phyloP scores from a whole-genome alignment of 2,797 vertebrate genomes.

The Smutsia temminckii region DNA sequence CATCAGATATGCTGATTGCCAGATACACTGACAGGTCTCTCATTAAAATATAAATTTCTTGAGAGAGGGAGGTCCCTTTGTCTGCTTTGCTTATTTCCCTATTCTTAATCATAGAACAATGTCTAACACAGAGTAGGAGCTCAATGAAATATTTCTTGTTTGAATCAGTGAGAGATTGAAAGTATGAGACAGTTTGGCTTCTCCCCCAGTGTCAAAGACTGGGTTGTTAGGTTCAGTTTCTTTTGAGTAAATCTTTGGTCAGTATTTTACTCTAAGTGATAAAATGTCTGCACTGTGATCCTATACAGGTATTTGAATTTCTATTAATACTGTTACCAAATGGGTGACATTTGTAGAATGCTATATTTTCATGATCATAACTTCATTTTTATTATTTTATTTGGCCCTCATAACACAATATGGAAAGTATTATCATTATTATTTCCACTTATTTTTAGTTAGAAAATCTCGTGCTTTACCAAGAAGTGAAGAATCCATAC shows the following conservation, averaged over 20 bases:
- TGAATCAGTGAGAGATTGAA: background rate
- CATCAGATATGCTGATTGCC: background rate
- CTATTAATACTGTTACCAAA: background rate
- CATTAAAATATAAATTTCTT: background rate
- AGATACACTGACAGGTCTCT: background rate
- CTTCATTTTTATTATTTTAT: conserved; percentile 10
- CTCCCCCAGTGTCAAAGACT: background rate
- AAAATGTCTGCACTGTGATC: background rate
- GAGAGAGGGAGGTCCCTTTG: background rate
- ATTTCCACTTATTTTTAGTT: conserved; percentile 15
- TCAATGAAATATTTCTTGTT: background rate
- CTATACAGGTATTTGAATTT: background rate
- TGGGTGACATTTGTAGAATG: background rate
- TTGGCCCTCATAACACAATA: background rate
- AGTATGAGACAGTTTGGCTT: background rate
- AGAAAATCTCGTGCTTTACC: background rate
- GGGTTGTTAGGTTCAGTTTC: background rate
- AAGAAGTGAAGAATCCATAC: background rate
- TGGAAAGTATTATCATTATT: background rate
- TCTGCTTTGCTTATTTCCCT: background rate
- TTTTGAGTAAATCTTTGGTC: background rate
- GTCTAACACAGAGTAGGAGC: background rate
- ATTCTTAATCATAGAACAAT: background rate
- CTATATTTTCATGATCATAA: background rate
- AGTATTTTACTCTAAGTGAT: background rate